A percentile compares a stretch with the other conserved stretches of the same genome.
Evolutionary conservation across 2,113 vertebrate species (phyloP).

Genomic region (Peucedramus taeniatus): DNA sequence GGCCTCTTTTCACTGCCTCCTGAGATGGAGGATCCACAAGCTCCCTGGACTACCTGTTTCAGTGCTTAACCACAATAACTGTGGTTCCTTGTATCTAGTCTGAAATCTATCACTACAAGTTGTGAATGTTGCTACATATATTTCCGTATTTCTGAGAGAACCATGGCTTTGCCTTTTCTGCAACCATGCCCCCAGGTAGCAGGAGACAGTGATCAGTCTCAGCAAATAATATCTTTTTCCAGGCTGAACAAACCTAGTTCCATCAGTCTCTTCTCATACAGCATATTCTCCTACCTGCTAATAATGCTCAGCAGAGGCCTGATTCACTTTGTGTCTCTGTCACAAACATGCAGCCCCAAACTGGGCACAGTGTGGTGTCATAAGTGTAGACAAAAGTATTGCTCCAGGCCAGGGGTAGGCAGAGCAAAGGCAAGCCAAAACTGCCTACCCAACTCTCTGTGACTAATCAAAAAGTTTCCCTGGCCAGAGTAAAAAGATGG

Average conservation of each 20-base stretch:
- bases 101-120: not conserved
- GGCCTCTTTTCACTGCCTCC: not conserved
- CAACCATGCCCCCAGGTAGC: not conserved
- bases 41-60: not conserved
- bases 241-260: not conserved
- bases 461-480: not conserved
- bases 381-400: not conserved
- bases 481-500: not conserved
- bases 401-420: not conserved
- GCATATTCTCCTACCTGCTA: not conserved
- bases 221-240: not conserved
- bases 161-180: not conserved
- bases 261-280: not conserved
- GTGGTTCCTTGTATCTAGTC: not conserved
- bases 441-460: not conserved
- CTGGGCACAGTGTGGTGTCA: rapidly evolving
- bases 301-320: not conserved
- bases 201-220: not conserved
- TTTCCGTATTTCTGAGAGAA: not conserved
- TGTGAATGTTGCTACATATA: not conserved
- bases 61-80: not conserved
- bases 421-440: not conserved
- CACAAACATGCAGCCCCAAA: not conserved
- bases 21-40: not conserved
- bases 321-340: not conserved